phyloP scores from a whole-genome alignment of 2,113 vertebrate genomes.

The Oenanthe oenanthe region DNA sequence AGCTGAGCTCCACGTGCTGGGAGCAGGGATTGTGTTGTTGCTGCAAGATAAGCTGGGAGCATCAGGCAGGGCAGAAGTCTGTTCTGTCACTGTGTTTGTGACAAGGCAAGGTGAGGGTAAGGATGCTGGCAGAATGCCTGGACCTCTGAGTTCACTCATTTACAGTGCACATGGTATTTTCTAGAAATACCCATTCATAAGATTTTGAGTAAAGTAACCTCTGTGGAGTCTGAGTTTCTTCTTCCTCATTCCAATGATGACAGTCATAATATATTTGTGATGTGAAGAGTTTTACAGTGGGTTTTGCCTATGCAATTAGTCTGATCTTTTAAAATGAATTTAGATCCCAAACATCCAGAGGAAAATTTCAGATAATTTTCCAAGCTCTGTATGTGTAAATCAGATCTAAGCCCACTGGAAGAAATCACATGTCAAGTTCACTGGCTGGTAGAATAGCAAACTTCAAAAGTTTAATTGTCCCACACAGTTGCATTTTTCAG shows the following conservation, averaged over 20 bases:
- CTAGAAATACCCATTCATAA: neutral
- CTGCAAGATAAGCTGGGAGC: neutral
- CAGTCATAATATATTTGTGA: neutral
- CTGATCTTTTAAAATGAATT: neutral
- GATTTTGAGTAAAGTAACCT: neutral
- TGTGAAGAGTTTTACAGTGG: neutral
- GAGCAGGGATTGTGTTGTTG: neutral
- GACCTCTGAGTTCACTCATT: neutral
- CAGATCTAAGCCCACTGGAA: neutral
- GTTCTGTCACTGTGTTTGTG: neutral
- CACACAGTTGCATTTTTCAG: neutral
- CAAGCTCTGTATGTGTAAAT: neutral
- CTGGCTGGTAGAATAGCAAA: neutral
- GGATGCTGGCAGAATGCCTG: neutral
- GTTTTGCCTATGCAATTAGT: neutral
- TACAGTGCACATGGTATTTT: rapidly evolving
- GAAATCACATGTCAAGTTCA: neutral
- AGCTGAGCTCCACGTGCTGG: neutral
- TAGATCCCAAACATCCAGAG: neutral
- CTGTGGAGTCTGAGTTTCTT: neutral
- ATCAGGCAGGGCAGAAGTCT: neutral
- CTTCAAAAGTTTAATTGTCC: neutral
- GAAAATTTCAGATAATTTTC: neutral
- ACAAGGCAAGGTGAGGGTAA: neutral
- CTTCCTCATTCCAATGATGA: neutral